phyloP scores from a whole-genome alignment of 2,113 vertebrate genomes.

The Rhynchomys soricoides region DNA sequence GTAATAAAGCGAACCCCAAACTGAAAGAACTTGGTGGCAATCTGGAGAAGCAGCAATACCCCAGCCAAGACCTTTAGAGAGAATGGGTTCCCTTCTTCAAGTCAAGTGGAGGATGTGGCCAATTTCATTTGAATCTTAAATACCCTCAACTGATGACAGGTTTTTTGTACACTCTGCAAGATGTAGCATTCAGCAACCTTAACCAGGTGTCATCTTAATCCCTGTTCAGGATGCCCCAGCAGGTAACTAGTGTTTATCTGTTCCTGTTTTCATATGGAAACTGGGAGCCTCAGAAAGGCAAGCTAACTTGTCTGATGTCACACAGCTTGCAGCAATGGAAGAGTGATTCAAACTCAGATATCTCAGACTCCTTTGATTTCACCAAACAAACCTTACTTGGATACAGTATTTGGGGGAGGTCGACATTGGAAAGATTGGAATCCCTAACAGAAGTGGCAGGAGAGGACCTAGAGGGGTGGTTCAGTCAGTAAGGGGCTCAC shows the following conservation, averaged over 20 bases:
- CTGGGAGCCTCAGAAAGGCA: conserved; percentile 3
- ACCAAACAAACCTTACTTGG: background rate
- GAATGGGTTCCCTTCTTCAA: background rate
- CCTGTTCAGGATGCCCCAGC: background rate
- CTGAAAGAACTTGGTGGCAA: background rate
- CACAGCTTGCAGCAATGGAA: background rate
- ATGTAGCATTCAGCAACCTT: background rate
- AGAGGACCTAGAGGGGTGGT: no score
- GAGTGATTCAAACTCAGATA: background rate
- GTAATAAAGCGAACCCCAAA: background rate
- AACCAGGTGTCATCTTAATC: background rate
- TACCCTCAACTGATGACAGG: background rate
- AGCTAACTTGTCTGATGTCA: background rate
- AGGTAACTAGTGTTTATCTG: background rate
- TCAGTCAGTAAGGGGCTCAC: background rate
- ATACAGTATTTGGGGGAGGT: background rate
- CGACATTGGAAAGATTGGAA: background rate
- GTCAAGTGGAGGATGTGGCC: background rate
- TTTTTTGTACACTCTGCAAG: background rate
- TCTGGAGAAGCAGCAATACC: background rate
- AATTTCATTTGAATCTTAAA: background rate
- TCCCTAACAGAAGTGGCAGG: background rate
- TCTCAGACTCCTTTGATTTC: conserved; percentile 1
- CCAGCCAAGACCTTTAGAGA: background rate
- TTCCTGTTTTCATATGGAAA: background rate